Evolutionary conservation across 1,140 invertebrate genomes (phyloP), one percentile per base, ranked within the genome.

Genomic region (Mycetomoellerius zeteki): DNA sequence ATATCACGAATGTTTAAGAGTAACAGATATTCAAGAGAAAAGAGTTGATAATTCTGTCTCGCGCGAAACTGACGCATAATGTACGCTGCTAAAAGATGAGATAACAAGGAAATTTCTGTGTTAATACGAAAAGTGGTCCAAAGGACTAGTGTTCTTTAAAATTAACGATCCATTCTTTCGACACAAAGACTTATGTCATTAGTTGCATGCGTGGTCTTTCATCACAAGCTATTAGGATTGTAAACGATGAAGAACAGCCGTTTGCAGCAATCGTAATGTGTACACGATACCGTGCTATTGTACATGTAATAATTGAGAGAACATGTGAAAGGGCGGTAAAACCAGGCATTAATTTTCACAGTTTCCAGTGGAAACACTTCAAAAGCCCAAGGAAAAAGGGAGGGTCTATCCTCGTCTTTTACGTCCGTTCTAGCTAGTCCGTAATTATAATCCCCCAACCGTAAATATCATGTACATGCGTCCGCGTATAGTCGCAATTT

Each of bases 251-350:
- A 58, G 65, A 58, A 33, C 52, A 72, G 33, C 19, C 21, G 16
- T 72, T 82, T 82, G 78, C 54, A 52, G 78, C 69, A 82, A 82
- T 82, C 78, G 37, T 72, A 82, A 81, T 21, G 65, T 47, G 65
- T 56, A 33, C 52, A 50, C 37, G 65, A 72, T 72, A 72, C 37
- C 54, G 65, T 69, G 14, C 60, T 71, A 81, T 81, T 81, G 62
- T 82, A 82, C 52, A 19, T 43, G 52, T 82, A 58, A 82, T 82
- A 82, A 82, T 82, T 82, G 78, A 82, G 78, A 71, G 67, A 72
- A 62, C 37, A 72, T 10, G 21, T 72, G 78, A 82, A 72, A 82
- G 65, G 24, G 33, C 19, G 24, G 78, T n/a, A 71, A 43, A 72
- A 82, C 50, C 64, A 37, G 3, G 33, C 78, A 82, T 82, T 82